These are phyloP conservation scores for Chrysolina americana DNA, from an alignment of 2,888 invertebrate genomes.

Conservation along the genomic window DNA sequence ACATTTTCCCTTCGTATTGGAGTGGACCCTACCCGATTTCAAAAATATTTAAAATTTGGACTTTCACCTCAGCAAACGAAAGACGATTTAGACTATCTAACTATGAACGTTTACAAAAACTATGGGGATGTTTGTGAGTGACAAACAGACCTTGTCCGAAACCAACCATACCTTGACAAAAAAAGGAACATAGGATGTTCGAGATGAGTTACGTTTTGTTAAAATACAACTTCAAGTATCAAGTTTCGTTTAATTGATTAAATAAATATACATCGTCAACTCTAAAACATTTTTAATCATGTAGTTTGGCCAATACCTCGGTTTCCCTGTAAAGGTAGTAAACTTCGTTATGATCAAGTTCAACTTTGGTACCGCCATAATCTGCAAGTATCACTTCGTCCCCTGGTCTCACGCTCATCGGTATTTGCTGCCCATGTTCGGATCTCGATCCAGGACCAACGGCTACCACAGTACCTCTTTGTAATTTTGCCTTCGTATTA, in stretches of 20 bases:
- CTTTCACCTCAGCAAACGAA: too few species aligned
- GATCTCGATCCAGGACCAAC: slow-evolving; percentile 59
- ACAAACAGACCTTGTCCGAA: too few species aligned
- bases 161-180: too few species aligned
- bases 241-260: neutral
- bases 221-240: neutral
- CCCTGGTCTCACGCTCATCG: slow-evolving; percentile 86
- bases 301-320: slow-evolving; percentile 93
- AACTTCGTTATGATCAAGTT: slow-evolving; percentile 87
- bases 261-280: neutral
- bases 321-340: slow-evolving; percentile 93
- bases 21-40: too few species aligned
- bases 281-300: slow-evolving; percentile 64
- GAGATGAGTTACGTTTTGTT: too few species aligned
- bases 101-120: too few species aligned
- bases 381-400: slow-evolving; percentile 96
- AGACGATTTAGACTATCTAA: too few species aligned
- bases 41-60: too few species aligned
- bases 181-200: too few species aligned
- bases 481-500: slow-evolving; percentile 45
- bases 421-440: slow-evolving; percentile 83
- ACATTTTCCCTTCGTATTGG: too few species aligned
- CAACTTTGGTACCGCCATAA: slow-evolving; percentile 96
- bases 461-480: slow-evolving; percentile 59
- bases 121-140: too few species aligned